Evolutionary conservation across 1,140 invertebrate genomes (phyloP), one percentile per base, ranked within the genome.

Genomic region (Halyomorpha halys): DNA sequence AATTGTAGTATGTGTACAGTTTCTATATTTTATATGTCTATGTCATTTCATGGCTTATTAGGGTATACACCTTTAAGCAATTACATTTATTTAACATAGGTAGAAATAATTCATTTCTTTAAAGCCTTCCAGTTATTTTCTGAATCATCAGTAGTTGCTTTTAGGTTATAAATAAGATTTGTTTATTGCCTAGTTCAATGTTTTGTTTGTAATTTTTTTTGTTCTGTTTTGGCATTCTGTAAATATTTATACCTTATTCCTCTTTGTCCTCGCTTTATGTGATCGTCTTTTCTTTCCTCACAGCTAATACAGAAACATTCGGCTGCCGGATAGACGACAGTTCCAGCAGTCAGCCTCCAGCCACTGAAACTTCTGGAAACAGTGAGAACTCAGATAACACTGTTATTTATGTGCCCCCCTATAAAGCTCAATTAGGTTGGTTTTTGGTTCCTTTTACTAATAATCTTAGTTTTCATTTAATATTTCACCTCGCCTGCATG

Each of bases 381-480:
- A 82, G 79, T 71, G 80, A 82, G 54, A 78, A 81, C 67, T 84
- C 82, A 14, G 79, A 81, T 23, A 80, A 78, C 64, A 84, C 82
- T 14, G 82, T 84, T 4, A 84, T 83, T 64, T 84, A 82, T 68
- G 76, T 81, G 67, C 79, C 79, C 8, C 74, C 68, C 6, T 66
- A 66, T 59, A 69, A 68, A 62, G 59, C 66, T 19, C 59, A 60
- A 34, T 44, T 60, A 60, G 59, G 59, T 60, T 56, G 18, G 53
- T 56, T 56, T 11, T 21, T 23, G 34, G 34, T 13, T 11, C 34
- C 34, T 39, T 9, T 39, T 11, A 39, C 34, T 39, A 39, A 39
- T 39, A 11, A 2, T 13, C 34, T 39, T 39, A 39, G 4, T 11
- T 39, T 39, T 39, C 34, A 39, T 39, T 39, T 39, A 39, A 39